A percentile compares a stretch with the other conserved stretches of the same genome.
phyloP scores from a whole-genome alignment of 2,797 vertebrate species.

The Liparis tanakae region DNA sequence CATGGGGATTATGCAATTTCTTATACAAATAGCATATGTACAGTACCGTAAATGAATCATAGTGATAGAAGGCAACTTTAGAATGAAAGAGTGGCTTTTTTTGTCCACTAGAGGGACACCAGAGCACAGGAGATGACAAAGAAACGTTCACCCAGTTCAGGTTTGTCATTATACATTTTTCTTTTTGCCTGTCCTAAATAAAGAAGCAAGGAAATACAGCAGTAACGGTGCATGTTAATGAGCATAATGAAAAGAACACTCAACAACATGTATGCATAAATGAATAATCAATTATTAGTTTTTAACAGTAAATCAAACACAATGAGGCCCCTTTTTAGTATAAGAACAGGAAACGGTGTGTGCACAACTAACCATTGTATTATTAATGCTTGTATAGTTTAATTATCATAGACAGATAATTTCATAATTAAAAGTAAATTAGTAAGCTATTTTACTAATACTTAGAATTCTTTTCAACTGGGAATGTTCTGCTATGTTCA shows the following conservation, averaged over 20 bases:
- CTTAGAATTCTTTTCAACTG: conserved; percentile 11
- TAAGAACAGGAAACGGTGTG: background rate
- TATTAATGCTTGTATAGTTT: background rate
- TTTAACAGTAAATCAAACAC: background rate
- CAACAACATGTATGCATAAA: background rate
- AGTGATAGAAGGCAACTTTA: background rate
- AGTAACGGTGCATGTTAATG: background rate
- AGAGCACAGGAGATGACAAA: conserved; percentile 12
- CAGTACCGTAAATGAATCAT: background rate
- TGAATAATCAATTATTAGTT: background rate
- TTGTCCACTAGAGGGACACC: conserved; percentile 72
- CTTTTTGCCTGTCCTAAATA: conserved; percentile 17
- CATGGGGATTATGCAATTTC: too few relatives aligned
- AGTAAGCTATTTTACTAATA: background rate
- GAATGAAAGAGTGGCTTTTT: conserved; percentile 3
- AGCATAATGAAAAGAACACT: background rate
- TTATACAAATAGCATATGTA: background rate
- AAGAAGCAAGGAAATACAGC: background rate
- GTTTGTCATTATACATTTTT: conserved; percentile 10
- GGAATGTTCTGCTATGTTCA: too few relatives aligned
- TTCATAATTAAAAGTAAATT: background rate
- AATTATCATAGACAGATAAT: background rate
- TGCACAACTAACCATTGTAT: background rate
- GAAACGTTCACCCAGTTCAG: background rate
- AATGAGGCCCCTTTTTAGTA: background rate